These are phyloP conservation scores for Astropecten irregularis DNA, from an alignment of 53 echinoderm and acorn worm genomes.

Conservation along the genomic window DNA sequence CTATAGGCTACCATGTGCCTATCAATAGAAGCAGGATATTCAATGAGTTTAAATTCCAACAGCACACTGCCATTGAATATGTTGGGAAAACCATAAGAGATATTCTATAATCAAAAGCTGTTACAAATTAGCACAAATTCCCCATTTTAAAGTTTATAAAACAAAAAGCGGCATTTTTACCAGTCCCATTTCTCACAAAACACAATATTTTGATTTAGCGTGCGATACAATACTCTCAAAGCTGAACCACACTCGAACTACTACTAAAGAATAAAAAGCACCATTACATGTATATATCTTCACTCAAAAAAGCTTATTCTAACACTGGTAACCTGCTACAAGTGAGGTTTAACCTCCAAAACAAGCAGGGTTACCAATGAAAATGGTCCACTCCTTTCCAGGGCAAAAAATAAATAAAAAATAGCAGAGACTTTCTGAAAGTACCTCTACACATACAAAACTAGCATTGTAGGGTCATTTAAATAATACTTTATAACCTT, in stretches of 20 bases:
- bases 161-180: no score
- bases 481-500: constrained; percentile 13
- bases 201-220: no score
- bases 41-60: no score
- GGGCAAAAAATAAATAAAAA: background rate
- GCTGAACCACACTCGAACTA: background rate
- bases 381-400: background rate
- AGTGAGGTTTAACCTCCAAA: constrained; percentile 47
- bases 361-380: constrained; percentile 35
- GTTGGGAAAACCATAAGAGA: no score
- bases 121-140: no score
- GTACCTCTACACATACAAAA: background rate
- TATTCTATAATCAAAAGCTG: no score
- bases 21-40: no score
- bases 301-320: background rate
- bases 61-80: no score
- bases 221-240: background rate
- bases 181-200: no score
- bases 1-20: no score
- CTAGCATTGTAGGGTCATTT: constrained; percentile 2
- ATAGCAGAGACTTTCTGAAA: background rate
- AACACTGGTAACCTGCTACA: constrained; percentile 1
- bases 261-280: background rate
- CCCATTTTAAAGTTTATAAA: no score
- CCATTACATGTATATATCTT: background rate